phyloP scores from a whole-genome alignment of 2,113 vertebrate species.

The Nycticryphes semicollaris region DNA sequence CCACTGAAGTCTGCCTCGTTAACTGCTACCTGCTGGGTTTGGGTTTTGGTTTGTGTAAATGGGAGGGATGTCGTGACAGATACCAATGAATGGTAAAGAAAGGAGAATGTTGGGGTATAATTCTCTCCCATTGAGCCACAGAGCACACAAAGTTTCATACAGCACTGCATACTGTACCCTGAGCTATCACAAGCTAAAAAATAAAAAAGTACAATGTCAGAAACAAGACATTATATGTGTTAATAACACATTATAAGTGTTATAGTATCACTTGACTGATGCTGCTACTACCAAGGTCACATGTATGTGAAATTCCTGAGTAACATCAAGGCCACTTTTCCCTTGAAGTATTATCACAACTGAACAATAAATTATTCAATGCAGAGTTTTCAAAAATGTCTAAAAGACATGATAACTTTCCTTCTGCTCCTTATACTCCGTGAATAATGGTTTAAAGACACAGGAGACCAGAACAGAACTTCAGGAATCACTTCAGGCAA shows the following conservation, averaged over 20 bases:
- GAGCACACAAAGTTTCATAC: background rate
- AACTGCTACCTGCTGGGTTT: fast-evolving
- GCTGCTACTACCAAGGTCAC: background rate
- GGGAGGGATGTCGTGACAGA: background rate
- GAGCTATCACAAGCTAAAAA: background rate
- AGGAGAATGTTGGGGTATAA: background rate
- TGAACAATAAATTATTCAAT: background rate
- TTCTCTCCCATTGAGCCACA: background rate
- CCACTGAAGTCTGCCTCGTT: background rate
- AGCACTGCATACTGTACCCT: background rate
- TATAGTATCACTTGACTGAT: background rate
- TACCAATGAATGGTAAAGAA: background rate
- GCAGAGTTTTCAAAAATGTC: background rate
- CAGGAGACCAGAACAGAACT: background rate
- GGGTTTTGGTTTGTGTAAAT: background rate
- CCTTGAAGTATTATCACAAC: background rate
- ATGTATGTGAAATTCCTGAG: fast-evolving
- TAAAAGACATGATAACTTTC: background rate
- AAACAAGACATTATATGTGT: background rate
- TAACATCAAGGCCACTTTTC: background rate
- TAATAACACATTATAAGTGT: background rate
- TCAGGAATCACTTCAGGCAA: background rate
- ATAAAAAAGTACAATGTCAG: background rate
- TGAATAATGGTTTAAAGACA: background rate
- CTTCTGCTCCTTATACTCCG: background rate